Percentiles rank a stretch among this genome's conserved stretches.
Evolutionary conservation across 2,888 invertebrate species (phyloP).

Genomic region (Nysson spinosus): DNA sequence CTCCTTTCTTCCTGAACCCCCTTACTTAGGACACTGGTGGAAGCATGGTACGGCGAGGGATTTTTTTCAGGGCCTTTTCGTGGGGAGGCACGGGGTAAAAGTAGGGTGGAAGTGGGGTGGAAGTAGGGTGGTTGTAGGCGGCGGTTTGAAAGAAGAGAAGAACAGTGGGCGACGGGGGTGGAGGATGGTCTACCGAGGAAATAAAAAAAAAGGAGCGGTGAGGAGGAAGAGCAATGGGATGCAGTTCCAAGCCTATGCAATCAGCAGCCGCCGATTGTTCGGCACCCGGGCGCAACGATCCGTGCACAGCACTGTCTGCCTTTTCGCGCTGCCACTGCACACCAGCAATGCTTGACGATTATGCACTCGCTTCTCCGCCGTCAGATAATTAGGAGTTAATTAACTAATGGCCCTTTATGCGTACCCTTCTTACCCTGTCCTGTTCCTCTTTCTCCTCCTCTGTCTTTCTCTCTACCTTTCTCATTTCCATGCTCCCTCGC

Average conservation of each 20-base stretch:
- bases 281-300: slow-evolving; percentile 68
- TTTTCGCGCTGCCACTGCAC: slow-evolving; percentile 60
- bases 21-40: slow-evolving; percentile 10
- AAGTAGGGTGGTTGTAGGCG: slow-evolving; percentile 25
- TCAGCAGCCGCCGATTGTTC: slow-evolving; percentile 68
- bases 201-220: slow-evolving; percentile 31
- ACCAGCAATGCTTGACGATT: slow-evolving; percentile 65
- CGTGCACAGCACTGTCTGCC: slow-evolving; percentile 67
- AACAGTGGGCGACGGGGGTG: slow-evolving; percentile 30
- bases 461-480: slow-evolving; percentile 26
- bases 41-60: slow-evolving; percentile 19
- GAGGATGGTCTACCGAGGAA: slow-evolving; percentile 45
- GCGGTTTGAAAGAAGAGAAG: slow-evolving; percentile 47
- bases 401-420: slow-evolving; percentile 74
- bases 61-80: slow-evolving; percentile 28
- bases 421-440: slow-evolving; percentile 53
- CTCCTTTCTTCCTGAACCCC: slow-evolving; percentile 14
- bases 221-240: slow-evolving; percentile 41
- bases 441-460: slow-evolving; percentile 12
- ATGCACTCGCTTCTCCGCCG: slow-evolving; percentile 66
- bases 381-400: slow-evolving; percentile 74
- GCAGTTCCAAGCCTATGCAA: slow-evolving; percentile 56
- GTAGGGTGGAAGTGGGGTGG: background rate
- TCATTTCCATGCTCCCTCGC: slow-evolving; percentile 18
- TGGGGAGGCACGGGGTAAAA: background rate